phyloP scores from a whole-genome alignment of 2,888 invertebrate species.

The Diadegma fenestrale region DNA sequence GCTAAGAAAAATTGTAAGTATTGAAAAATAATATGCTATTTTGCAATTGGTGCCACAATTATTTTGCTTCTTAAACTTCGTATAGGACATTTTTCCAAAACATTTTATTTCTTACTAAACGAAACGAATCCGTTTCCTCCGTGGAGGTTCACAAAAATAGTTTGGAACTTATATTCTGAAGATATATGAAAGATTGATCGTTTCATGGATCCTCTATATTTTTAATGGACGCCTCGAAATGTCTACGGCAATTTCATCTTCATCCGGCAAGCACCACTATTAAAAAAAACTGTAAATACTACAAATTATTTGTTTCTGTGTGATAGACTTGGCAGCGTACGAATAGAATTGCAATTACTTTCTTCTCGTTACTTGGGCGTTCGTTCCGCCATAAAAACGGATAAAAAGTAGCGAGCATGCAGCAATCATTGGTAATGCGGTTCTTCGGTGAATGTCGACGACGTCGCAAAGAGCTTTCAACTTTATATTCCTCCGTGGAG shows the following conservation, averaged over 20 bases:
- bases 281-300: too few species aligned
- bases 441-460: not conserved
- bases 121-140: too few species aligned
- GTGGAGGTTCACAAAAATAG: not conserved
- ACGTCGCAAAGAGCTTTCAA: not conserved
- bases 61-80: too few species aligned
- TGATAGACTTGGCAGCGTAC: not conserved
- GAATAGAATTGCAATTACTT: conserved; percentile 8
- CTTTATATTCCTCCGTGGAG: not conserved
- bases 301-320: too few species aligned
- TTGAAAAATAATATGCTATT: too few species aligned
- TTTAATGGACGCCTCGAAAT: not conserved
- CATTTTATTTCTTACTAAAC: too few species aligned
- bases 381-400: not conserved
- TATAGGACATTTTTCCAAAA: too few species aligned
- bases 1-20: too few species aligned
- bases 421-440: conserved; percentile 6
- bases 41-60: too few species aligned
- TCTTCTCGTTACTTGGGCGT: not conserved
- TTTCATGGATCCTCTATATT: not conserved
- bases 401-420: not conserved
- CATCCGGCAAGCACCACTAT: too few species aligned
- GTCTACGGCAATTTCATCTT: not conserved
- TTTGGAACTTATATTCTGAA: not conserved
- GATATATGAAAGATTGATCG: not conserved